Evolutionary conservation across 2,888 invertebrate species (phyloP).

Genomic region (Minunthozetes semirufus): DNA sequence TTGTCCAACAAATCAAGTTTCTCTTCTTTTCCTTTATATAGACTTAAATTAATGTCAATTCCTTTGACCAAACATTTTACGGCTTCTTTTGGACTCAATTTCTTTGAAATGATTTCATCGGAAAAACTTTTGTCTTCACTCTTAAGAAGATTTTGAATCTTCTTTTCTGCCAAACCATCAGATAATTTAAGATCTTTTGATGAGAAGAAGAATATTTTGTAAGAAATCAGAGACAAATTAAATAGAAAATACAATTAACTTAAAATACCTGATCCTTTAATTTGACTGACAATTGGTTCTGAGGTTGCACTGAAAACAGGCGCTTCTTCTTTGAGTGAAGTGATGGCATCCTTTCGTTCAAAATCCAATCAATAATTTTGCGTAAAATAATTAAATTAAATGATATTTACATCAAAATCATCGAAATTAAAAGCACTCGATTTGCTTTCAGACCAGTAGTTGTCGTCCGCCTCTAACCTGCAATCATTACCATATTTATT

Average conservation of each 20-base stretch:
- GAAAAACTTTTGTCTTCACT: not conserved
- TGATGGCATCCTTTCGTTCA: not conserved
- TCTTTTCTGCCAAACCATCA: not conserved
- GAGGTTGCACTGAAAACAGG: not conserved
- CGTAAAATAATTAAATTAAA: not conserved
- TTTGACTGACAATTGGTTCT: not conserved
- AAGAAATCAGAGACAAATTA: not conserved
- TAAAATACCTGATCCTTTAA: not conserved
- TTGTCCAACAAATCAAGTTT: conserved; percentile 35
- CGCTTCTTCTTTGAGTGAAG: not conserved
- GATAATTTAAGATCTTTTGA: conserved; percentile 16
- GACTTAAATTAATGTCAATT: conserved; percentile 11
- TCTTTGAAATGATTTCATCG: not conserved
- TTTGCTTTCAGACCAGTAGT: conserved; percentile 13
- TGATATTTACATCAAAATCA: not conserved
- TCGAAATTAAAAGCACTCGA: conserved; percentile 18
- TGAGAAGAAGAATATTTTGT: too few relatives aligned
- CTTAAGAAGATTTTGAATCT: not conserved
- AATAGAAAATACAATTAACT: not conserved
- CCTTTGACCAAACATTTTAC: conserved; percentile 8
- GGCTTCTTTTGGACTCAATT: conserved; percentile 15
- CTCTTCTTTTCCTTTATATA: conserved; percentile 28
- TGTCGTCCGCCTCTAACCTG: not conserved
- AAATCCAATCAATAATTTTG: not conserved
- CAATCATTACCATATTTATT: not conserved